phyloP scores from a whole-genome alignment of 2,888 invertebrate genomes.

The Drosophila eohydei region DNA sequence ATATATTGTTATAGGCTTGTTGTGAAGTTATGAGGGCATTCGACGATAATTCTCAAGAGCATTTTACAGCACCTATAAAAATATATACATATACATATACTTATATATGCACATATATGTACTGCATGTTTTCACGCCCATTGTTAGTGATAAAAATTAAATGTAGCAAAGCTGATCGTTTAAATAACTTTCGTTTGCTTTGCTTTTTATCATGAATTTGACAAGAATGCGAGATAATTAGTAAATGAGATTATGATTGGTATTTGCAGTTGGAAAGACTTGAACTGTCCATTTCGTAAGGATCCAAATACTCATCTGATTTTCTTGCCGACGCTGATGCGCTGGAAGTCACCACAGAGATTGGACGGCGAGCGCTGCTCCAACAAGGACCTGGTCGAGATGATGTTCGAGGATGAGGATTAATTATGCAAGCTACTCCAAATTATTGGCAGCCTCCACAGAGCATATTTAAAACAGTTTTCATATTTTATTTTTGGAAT shows the following conservation, averaged over 20 bases:
- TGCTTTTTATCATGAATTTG: conserved; percentile 30
- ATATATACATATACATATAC: neutral
- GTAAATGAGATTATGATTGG: conserved; percentile 6
- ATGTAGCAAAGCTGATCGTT: conserved; percentile 12
- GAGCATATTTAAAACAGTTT: conserved; percentile 13
- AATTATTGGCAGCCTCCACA: neutral
- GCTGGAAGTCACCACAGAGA: conserved; percentile 91
- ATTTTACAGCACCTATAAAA: conserved; percentile 6
- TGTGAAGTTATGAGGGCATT: neutral
- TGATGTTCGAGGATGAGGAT: conserved; percentile 92
- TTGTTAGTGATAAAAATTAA: conserved; percentile 43
- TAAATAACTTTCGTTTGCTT: conserved; percentile 17
- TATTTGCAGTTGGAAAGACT: conserved; percentile 92
- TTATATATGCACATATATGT: neutral
- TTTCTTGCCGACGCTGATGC: conserved; percentile 92
- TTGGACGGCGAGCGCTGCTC: conserved; percentile 92
- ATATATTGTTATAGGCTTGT: neutral
- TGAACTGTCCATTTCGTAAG: conserved; percentile 92
- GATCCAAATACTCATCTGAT: conserved; percentile 90
- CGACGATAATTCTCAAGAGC: neutral
- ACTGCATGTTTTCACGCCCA: conserved; percentile 21
- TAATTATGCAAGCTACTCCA: conserved; percentile 62
- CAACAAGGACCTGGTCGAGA: conserved; percentile 90
- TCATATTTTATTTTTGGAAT: conserved; percentile 43
- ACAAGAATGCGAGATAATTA: conserved; percentile 10